Conservation (phyloP, 2,113 vertebrate genomes). For the Danio rerio region DNA sequence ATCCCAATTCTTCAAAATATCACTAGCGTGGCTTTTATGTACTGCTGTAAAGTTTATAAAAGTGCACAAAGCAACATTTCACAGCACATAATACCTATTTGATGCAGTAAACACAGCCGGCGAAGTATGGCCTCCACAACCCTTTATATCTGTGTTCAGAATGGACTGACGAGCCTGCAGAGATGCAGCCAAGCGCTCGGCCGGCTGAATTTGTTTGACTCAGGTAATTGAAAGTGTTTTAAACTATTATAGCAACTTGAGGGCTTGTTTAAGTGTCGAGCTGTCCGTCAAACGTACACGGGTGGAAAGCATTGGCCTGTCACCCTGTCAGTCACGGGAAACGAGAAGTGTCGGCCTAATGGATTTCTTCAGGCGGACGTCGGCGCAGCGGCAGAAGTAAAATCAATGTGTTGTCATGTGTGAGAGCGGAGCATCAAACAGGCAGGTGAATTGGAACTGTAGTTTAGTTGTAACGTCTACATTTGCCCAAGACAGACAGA, state of each 20-base stretch:
- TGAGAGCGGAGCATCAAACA: slow-evolving; percentile 85
- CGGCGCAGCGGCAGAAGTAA: slow-evolving; percentile 87
- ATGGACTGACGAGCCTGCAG: slow-evolving; percentile 63
- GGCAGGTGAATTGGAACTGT: slow-evolving; percentile 90
- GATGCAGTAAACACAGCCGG: background rate
- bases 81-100: background rate
- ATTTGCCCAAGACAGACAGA: slow-evolving; percentile 73
- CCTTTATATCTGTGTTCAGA: slow-evolving; percentile 4
- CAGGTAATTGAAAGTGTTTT: slow-evolving; percentile 99
- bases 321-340: slow-evolving; percentile 99
- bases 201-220: slow-evolving; percentile 99
- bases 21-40: no score
- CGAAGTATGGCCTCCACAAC: background rate
- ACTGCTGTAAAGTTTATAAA: no score
- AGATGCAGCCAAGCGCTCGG: slow-evolving; percentile 82
- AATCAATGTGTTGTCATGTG: slow-evolving; percentile 99
- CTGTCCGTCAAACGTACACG: slow-evolving; percentile 92
- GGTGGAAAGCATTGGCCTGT: slow-evolving; percentile 96
- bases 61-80: background rate
- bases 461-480: slow-evolving; percentile 78
- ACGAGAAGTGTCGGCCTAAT: slow-evolving; percentile 99
- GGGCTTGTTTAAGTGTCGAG: slow-evolving; percentile 99
- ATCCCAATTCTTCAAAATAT: no score
- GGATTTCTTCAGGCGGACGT: slow-evolving; percentile 97
- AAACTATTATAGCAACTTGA: slow-evolving; percentile 99